Conservation (phyloP, 2,888 invertebrate species). For the Zaprionus lineosus region DNA sequence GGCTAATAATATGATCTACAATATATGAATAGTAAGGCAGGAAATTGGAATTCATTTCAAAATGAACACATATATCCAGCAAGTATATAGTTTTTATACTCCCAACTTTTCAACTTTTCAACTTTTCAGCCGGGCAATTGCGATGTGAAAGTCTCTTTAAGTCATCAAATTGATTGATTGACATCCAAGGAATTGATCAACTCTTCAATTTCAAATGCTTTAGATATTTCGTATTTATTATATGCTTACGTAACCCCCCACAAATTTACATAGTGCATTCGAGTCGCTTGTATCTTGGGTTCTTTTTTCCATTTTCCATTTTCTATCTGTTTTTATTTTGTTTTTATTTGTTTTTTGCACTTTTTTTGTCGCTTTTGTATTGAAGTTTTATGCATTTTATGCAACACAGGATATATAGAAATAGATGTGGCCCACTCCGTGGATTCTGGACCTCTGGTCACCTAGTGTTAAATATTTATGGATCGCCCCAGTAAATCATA, state of each 20-base stretch:
- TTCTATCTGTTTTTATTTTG: conserved; percentile 22
- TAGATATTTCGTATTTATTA: conserved; percentile 60
- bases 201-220: conserved; percentile 7
- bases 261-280: conserved; percentile 51
- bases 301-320: no score
- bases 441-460: conserved; percentile 17
- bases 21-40: no score
- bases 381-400: conserved; percentile 46
- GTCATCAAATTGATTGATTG: no score
- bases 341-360: conserved; percentile 29
- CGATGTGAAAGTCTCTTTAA: no score
- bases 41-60: no score
- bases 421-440: conserved; percentile 36
- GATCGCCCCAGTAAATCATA: conserved; percentile 8
- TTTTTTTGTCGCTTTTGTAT: conserved; percentile 16
- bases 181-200: no score
- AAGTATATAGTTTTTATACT: no score
- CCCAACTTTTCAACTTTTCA: no score
- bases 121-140: no score
- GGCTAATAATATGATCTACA: no score
- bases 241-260: conserved; percentile 62
- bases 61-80: no score
- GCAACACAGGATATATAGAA: conserved; percentile 61
- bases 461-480: conserved; percentile 55
- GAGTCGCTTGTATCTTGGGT: no score